Base-by-base conservation (phyloP, 2,113 vertebrate species). In the Phasianus colchicus region DNA sequence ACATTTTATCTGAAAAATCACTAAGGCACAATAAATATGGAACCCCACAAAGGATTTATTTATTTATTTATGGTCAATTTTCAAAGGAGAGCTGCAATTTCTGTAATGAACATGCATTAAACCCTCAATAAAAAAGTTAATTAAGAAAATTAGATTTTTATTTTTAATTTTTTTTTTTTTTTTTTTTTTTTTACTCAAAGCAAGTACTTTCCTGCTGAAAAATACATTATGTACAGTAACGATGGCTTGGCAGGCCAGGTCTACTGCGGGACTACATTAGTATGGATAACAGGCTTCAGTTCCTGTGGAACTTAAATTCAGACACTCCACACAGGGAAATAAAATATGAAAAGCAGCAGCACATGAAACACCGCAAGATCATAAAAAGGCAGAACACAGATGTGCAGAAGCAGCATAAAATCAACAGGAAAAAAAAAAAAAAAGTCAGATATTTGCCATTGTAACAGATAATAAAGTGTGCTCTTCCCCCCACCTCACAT, bases 61-160 rank as follows among this genome's bases (percentile, higher is more conserved):
- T 83, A 88, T 95, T 19, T 32, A 32, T 72, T 76, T 79, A 86
- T 95, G 88, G 57, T 74, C 73, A 58, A 27, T 95, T 94, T 96
- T 83, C 12, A 40, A 83, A 88, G 38, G 27, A 79, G 70, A 95
- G 36, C 38, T 64, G n/a, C 63, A 84, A 84, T 90, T 94, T 86
- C 72, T 93, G 29, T 92, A 96, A 96, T 79, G 84, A 97, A 66
- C 81, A 76, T 38, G 65, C 64, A 95, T 89, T 94, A 96, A 91
- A 89, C 14, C 22, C 85, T 92, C 73, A 85, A 93, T 91, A 73
- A 91, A 95, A 93, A 94, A 92, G 82, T 93, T 96, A 97, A 96
- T 96, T 92, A 96, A 93, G 89, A 90, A 92, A 94, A 94, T 82
- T 29, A 89, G 52, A 8, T 81, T 66, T 60, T 66, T 52, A 86